Evolutionary conservation across 2,888 invertebrate genomes (phyloP), one percentile per base, ranked within the genome.

Genomic region (Meiosimyza decipiens): DNA sequence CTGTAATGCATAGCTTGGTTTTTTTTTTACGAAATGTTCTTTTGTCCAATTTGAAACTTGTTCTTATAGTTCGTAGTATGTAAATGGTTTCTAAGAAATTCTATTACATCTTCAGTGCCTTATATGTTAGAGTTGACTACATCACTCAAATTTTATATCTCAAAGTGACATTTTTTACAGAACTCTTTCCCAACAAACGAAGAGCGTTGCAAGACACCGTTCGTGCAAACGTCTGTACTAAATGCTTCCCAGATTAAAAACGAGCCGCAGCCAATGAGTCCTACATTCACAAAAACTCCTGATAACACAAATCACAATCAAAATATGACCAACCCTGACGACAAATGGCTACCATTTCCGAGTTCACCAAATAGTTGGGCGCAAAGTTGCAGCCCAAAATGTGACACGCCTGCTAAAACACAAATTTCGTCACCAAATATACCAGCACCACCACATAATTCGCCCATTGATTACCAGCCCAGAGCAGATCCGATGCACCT

Each of bases 381-480:
- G 40, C 66, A 65, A 40, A 68, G 71, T 9, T 33, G 3, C n/a
- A 63, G 59, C 49, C 28, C 64, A 2, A 15, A 66, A 65, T 40
- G 40, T 40, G 40, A 62, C 49, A 18, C 60, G 13, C 60, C 60
- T 6, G 52, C 28, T 16, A 33, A 40, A 5, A 51, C 68, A 28
- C 22, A 52, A 33, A 33, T 40, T 59, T 55, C 75, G 16, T 81
- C 83, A 60, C 82, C 81, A 16, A 80, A 79, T 62, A 81, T 80
- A 22, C 73, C 75, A 12, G 73, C 60, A 9, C 73, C 73, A 22
- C 82, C 82, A 12, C 82, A 83, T 40, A 83, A 83, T 71, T 83
- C 82, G 9, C 82, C 82, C 12, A 78, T 83, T 33, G 82, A 82
- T 50, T 82, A 80, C 60, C 74, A 63, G 52, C 76, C 82, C 63